These are phyloP conservation scores for Rotaria macrura DNA, from an alignment of 2,888 invertebrate species.

Conservation along the genomic window DNA sequence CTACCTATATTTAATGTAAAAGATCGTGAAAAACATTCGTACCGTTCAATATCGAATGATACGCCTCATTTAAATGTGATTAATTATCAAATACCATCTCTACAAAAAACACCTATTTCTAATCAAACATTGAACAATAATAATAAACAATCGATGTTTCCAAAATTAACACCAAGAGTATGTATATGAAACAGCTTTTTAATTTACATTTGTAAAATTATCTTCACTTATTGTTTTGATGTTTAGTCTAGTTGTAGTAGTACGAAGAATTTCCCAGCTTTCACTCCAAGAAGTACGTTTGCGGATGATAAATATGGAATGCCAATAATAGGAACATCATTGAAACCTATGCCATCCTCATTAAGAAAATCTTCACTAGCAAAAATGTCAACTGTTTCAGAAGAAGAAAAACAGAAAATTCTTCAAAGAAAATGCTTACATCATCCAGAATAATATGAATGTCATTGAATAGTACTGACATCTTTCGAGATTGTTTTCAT, in stretches of 20 bases:
- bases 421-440: not conserved
- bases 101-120: not conserved
- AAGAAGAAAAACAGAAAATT: not conserved
- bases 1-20: not conserved
- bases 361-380: not conserved
- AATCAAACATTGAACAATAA: not conserved
- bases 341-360: not conserved
- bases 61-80: not conserved
- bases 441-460: not conserved
- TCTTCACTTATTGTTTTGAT: too few relatives aligned
- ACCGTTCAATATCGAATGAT: not conserved
- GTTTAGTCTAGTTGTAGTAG: too few relatives aligned
- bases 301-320: not conserved
- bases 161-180: not conserved
- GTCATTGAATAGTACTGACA: not conserved
- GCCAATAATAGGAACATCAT: not conserved
- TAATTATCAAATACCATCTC: not conserved
- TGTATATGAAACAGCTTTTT: too few relatives aligned
- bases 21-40: not conserved
- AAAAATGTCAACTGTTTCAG: not conserved
- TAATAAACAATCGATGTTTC: not conserved
- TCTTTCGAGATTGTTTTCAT: not conserved
- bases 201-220: too few relatives aligned
- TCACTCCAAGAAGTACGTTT: too few relatives aligned
- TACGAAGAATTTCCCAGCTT: too few relatives aligned